These are phyloP conservation scores for Anableps anableps DNA, from an alignment of 2,797 vertebrate species.

Conservation along the genomic window DNA sequence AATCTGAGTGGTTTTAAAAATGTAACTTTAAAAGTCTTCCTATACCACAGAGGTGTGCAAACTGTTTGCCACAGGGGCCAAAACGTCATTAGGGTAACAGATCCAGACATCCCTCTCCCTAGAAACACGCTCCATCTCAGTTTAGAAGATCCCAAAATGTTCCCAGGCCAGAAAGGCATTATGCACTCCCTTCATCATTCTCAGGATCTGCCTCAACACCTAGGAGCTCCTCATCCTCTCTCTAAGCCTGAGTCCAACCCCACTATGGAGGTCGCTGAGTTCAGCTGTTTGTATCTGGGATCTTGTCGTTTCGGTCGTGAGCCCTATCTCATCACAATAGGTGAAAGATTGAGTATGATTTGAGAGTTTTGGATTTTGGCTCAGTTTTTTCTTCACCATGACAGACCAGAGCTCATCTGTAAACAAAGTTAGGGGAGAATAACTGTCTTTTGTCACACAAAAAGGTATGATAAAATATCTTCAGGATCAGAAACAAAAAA, in stretches of 20 bases:
- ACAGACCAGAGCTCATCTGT: not conserved
- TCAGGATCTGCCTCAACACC: not conserved
- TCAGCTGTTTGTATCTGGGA: not conserved
- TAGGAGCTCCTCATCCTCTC: no score
- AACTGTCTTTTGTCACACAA: not conserved
- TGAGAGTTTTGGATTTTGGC: no score
- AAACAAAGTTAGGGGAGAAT: not conserved
- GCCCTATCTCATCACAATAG: not conserved
- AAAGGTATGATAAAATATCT: conserved; percentile 6
- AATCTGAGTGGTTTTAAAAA: no score
- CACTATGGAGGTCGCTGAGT: not conserved
- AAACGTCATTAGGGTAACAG: not conserved
- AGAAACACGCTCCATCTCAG: not conserved
- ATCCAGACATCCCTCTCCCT: not conserved
- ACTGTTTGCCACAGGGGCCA: not conserved
- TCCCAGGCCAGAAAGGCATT: not conserved
- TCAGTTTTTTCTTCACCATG: not conserved
- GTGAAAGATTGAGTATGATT: no score
- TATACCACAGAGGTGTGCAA: not conserved
- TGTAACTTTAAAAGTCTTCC: no score
- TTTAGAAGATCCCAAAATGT: not conserved
- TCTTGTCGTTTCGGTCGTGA: not conserved
- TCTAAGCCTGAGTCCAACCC: not conserved
- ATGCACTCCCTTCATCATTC: not conserved
- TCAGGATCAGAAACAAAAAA: conserved; percentile 8